These are phyloP conservation scores for Euphonia xanthogaster DNA, from an alignment of 2,797 vertebrate species.

Conservation along the genomic window DNA sequence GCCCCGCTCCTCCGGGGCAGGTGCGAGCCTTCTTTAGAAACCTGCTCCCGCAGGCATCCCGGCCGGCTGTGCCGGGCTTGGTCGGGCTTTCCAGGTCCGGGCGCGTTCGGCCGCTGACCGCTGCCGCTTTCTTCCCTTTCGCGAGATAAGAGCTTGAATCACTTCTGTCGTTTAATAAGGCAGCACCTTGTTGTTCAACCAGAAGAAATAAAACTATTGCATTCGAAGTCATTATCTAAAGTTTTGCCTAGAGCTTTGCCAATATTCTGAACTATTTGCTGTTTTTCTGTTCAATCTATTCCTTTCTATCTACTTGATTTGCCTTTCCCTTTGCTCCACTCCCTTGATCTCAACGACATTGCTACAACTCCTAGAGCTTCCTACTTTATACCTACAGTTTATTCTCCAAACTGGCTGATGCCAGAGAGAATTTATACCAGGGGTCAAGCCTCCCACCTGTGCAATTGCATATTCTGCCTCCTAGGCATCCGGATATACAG, in stretches of 20 bases:
- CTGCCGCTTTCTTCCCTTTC: not conserved
- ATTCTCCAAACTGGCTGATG: not conserved
- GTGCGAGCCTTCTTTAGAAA: not conserved
- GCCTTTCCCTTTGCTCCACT: not conserved
- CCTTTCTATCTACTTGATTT: not conserved
- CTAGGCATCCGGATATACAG: not conserved
- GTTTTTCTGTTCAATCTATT: not conserved
- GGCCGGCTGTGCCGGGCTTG: accelerated
- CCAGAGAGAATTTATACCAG: not conserved
- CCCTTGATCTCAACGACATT: not conserved
- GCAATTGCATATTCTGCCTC: not conserved
- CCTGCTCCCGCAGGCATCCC: accelerated
- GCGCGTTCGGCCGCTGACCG: not conserved
- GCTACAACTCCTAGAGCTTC: not conserved
- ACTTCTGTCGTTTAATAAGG: not conserved
- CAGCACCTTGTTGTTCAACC: too few species aligned
- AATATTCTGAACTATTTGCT: not conserved
- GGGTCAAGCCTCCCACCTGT: not conserved
- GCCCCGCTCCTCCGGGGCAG: accelerated
- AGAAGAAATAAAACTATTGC: not conserved
- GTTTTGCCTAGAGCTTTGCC: not conserved
- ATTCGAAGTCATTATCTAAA: not conserved
- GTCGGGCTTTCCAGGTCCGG: not conserved
- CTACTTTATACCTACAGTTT: not conserved
- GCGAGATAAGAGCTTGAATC: not conserved